A percentile compares a stretch with the other conserved stretches of the same genome.
Conservation (phyloP, 1,140 invertebrate genomes). For the Dendroctonus ponderosae region DNA sequence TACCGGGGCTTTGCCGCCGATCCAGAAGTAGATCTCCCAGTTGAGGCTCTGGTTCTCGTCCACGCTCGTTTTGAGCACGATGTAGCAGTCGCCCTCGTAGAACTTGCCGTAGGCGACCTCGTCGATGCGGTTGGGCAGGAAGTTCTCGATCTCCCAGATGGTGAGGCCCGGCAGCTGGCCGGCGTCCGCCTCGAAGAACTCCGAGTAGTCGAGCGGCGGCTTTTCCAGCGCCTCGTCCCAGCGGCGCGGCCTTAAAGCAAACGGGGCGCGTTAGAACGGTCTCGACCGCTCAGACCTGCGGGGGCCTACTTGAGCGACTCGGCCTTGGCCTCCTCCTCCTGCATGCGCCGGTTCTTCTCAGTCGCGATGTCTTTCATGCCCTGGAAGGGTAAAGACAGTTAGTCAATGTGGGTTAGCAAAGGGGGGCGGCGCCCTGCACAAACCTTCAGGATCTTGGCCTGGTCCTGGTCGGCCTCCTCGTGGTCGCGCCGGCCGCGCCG, state of each 20-base stretch:
- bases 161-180: conserved; percentile 85
- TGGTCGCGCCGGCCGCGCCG: conserved; percentile 70
- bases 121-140: conserved; percentile 91
- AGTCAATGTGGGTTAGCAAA: too few species aligned
- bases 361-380: conserved; percentile 98
- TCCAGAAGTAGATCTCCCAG: conserved; percentile 99
- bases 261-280: too few species aligned
- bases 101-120: conserved; percentile 95
- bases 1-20: conserved; percentile 93
- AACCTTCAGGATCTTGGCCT: conserved; percentile 88
- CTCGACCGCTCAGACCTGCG: background rate
- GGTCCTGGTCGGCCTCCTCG: conserved; percentile 85
- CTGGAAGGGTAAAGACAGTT: conserved; percentile 47
- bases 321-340: conserved; percentile 60
- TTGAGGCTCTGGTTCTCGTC: conserved; percentile 83
- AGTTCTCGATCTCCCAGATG: conserved; percentile 99
- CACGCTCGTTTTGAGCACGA: conserved; percentile 87
- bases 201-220: conserved; percentile 96
- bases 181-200: conserved; percentile 97
- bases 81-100: conserved; percentile 99
- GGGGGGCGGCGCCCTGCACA: too few species aligned
- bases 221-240: conserved; percentile 95
- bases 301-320: conserved; percentile 65
- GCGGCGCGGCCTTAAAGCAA: conserved; percentile 67
- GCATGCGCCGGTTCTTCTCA: conserved; percentile 72